Base-by-base conservation (phyloP, 1,140 invertebrate genomes). In the Gyrodactylus salaris region DNA sequence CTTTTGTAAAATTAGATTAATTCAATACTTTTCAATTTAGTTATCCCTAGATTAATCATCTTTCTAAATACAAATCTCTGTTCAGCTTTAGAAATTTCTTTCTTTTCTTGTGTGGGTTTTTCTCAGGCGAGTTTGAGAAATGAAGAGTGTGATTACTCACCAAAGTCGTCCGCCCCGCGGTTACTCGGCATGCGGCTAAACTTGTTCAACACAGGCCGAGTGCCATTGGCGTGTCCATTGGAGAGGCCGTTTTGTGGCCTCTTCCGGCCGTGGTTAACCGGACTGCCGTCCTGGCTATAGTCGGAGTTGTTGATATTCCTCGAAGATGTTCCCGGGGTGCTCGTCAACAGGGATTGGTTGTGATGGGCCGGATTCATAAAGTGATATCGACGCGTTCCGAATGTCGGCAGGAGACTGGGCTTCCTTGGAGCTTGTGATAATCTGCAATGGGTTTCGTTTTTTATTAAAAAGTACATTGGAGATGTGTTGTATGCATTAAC, bases 361-460 rank as follows among this genome's bases (percentile, higher is more conserved):
- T 54, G 34, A 54, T 54, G 34, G 34, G 34, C 34, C 7, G 34
- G 34, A 54, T 54, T 54, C 34, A 54, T 54, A 54, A 54, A 54
- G 34, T 54, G 34, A 25, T 71, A 71, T 25, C 25, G 25, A 25
- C 70, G n/a, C 20, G 70, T 71, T 24, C 70, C 70, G 25, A 71
- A 71, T 25, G 21, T 25, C 20, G 70, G 70, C 26, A 7, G 21
- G 16, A 71, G 26, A 24, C 25, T 21, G 20, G 70, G 70, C 26
- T 71, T 71, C 26, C 70, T 71, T 1, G 70, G 70, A 24, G 25
- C 20, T 25, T 71, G 21, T 19, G 70, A 54, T 54, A 54, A 54
- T 54, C 34, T 54, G n/a, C n/a, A n/a, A n/a, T n/a, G n/a, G n/a
- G n/a, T n/a, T n/a, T n/a, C n/a, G n/a, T n/a, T n/a, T n/a, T n/a